Evolutionary conservation across 2,797 vertebrate genomes (phyloP).

Genomic region (Sphenopsis melanotis): DNA sequence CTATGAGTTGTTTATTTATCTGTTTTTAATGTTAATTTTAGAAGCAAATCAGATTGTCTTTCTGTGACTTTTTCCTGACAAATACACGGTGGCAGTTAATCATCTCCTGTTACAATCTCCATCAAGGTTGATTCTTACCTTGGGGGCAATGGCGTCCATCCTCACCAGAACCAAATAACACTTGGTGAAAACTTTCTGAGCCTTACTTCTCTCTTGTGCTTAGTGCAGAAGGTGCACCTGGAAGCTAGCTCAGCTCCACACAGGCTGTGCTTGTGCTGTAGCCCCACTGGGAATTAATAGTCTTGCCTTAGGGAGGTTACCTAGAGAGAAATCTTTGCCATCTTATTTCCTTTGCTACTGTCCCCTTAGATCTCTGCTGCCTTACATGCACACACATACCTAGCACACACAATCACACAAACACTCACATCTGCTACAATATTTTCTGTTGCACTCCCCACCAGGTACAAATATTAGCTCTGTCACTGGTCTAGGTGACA

Average conservation of each 20-base stretch:
- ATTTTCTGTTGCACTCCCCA: background rate
- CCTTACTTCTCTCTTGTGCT: background rate
- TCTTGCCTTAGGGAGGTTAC: background rate
- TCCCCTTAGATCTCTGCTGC: background rate
- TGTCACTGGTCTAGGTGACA: background rate
- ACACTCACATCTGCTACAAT: background rate
- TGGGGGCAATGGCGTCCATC: background rate
- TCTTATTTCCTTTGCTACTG: background rate
- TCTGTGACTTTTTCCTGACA: background rate
- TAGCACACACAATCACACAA: background rate
- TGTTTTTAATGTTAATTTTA: background rate
- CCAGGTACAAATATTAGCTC: background rate
- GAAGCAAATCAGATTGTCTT: background rate
- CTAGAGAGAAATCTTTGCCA: background rate
- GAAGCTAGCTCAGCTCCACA: background rate
- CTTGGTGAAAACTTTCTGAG: background rate
- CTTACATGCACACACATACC: background rate
- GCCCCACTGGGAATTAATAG: background rate
- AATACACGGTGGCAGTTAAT: background rate
- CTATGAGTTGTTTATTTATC: background rate
- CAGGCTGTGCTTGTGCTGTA: rapidly evolving
- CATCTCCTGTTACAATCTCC: background rate
- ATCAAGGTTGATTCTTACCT: background rate
- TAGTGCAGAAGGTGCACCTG: background rate
- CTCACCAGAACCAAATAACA: background rate